Conservation (phyloP, 2,888 invertebrate genomes). For the Himalopsyche tibetana region DNA sequence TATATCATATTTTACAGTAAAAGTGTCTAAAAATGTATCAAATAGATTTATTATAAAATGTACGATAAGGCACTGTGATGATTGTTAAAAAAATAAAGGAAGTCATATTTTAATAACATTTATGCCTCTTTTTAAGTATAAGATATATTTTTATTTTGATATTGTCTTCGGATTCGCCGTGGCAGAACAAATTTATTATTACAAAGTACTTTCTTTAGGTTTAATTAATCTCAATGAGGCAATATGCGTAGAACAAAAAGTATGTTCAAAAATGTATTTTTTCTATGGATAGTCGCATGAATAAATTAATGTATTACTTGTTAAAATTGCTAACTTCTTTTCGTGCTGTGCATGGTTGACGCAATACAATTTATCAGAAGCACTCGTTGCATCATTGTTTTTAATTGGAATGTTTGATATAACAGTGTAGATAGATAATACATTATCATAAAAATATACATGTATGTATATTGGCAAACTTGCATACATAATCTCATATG, state of each 20-base stretch:
- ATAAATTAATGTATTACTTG: no score
- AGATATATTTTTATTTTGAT: no score
- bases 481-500: background rate
- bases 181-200: no score
- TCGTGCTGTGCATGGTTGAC: no score
- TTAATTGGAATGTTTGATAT: conserved; percentile 6
- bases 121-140: no score
- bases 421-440: background rate
- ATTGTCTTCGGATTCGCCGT: no score
- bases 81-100: background rate
- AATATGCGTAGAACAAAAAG: no score
- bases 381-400: background rate
- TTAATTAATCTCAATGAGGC: no score
- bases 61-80: background rate
- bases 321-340: no score
- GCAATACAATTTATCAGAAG: background rate
- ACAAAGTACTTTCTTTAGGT: no score
- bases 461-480: background rate
- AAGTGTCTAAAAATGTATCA: background rate
- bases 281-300: no score
- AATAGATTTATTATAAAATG: background rate
- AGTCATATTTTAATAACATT: background rate
- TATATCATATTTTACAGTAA: background rate
- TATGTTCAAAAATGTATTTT: no score
- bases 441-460: background rate